Conservation (phyloP, 2,113 vertebrate species). For the Cavia aperea region DNA sequence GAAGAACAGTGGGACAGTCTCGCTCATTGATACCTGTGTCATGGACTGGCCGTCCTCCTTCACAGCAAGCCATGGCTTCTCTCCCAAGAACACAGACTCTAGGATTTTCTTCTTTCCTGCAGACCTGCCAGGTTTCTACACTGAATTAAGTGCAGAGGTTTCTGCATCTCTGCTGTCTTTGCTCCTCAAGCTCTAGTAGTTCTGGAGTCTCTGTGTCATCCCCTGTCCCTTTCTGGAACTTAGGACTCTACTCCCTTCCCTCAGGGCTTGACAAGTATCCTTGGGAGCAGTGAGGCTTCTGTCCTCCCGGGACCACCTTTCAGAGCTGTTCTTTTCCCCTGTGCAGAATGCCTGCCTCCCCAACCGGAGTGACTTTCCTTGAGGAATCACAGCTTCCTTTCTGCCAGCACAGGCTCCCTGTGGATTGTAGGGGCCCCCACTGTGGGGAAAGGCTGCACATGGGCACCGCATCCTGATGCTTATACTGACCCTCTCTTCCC, state of each 20-base stretch:
- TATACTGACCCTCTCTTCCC: neutral
- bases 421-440: no score
- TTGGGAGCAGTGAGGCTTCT: accelerated
- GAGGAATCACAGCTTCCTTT: neutral
- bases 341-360: neutral
- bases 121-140: no score
- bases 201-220: neutral
- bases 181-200: neutral
- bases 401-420: no score
- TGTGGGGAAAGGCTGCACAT: neutral
- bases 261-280: neutral
- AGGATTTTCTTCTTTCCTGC: neutral
- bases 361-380: neutral
- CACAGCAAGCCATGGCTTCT: neutral
- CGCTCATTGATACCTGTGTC: neutral
- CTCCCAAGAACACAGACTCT: neutral
- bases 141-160: neutral
- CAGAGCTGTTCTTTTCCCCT: neutral
- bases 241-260: accelerated
- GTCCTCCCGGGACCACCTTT: no score
- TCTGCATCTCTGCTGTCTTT: neutral
- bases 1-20: neutral
- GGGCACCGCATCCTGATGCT: no score
- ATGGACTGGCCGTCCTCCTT: neutral
- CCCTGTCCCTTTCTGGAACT: neutral